phyloP scores from a whole-genome alignment of 2,888 invertebrate species.

The Conus canariensis region DNA sequence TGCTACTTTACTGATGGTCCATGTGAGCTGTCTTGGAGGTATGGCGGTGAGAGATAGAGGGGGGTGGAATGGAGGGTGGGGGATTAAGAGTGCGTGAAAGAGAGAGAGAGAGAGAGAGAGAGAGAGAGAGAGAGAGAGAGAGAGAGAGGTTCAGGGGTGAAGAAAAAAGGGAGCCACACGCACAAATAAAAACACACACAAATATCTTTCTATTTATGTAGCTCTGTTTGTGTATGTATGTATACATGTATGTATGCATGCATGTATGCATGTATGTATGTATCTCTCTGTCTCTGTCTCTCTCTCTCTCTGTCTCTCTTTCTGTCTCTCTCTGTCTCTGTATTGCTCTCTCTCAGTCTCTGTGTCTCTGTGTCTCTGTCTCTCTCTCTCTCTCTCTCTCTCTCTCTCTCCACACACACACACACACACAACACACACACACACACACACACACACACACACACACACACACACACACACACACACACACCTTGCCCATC shows the following conservation, averaged over 20 bases:
- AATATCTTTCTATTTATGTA: too few species aligned
- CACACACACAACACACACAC: too few species aligned
- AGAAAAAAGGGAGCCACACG: too few species aligned
- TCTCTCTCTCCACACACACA: too few species aligned
- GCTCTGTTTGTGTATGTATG: not conserved
- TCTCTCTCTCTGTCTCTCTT: not conserved
- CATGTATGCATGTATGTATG: not conserved
- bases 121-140: not conserved
- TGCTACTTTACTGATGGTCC: too few species aligned
- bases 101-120: not conserved
- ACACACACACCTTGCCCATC: too few species aligned
- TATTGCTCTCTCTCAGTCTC: not conserved
- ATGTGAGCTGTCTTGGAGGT: too few species aligned
- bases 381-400: not conserved
- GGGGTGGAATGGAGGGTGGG: too few species aligned
- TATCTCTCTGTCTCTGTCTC: not conserved
- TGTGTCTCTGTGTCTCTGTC: not conserved
- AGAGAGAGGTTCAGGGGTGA: not conserved
- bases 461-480: too few species aligned
- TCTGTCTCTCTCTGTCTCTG: not conserved
- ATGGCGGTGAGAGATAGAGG: too few species aligned
- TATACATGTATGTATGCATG: not conserved
- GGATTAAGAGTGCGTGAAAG: not conserved
- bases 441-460: too few species aligned
- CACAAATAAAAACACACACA: too few species aligned